Evolutionary conservation across 1,140 invertebrate genomes (phyloP).

Genomic region (Drosophila sucinea): DNA sequence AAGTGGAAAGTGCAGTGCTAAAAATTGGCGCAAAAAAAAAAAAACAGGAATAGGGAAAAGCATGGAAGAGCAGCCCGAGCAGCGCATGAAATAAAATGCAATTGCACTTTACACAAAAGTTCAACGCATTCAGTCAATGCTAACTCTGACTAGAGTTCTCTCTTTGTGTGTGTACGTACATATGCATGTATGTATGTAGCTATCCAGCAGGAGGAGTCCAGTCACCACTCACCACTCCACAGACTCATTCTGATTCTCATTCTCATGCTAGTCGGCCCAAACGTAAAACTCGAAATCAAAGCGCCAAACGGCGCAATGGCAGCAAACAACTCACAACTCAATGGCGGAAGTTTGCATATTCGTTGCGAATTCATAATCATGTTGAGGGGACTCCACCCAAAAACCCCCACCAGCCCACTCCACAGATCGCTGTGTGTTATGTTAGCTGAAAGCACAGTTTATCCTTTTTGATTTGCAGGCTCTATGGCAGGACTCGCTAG

Average conservation of each 20-base stretch:
- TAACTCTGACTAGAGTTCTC: constrained; percentile 1
- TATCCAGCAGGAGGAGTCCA: constrained; percentile 17
- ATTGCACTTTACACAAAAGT: constrained; percentile 82
- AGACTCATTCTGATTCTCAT: constrained; percentile 2
- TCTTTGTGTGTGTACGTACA: background rate
- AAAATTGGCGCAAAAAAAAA: constrained; percentile 68
- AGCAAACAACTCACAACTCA: constrained; percentile 71
- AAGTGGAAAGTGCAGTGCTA: constrained; percentile 46
- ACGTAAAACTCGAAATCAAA: constrained; percentile 67
- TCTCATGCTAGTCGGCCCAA: constrained; percentile 12
- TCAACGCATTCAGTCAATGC: constrained; percentile 73
- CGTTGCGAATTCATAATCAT: constrained; percentile 80
- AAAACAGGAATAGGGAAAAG: constrained; percentile 33
- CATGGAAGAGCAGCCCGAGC: background rate
- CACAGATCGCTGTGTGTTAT: constrained; percentile 29
- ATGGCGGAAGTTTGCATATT: constrained; percentile 80
- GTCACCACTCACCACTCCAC: background rate
- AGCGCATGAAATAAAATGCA: constrained; percentile 71
- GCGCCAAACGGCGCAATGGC: constrained; percentile 61
- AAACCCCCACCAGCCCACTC: background rate
- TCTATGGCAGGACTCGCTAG: constrained; percentile 36
- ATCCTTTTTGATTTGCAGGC: constrained; percentile 79
- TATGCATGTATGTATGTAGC: background rate
- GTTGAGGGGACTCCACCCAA: constrained; percentile 44
- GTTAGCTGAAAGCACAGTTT: constrained; percentile 75